These are phyloP conservation scores for Caenorhabditis sp. DNA, from an alignment of 2,888 invertebrate genomes.

Conservation along the genomic window DNA sequence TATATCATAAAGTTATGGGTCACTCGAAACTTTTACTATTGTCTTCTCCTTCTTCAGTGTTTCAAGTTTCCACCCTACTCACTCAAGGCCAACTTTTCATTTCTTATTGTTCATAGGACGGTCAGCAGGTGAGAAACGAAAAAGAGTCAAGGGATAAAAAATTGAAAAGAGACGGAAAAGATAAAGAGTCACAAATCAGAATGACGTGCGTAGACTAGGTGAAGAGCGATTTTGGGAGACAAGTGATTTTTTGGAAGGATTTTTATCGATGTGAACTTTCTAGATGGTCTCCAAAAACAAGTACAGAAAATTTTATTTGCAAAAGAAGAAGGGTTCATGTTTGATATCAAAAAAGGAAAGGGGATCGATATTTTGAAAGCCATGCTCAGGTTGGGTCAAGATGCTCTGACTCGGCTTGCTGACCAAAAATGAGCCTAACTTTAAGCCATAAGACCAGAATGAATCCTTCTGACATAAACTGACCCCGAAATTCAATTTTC, in stretches of 20 bases:
- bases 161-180: constrained; percentile 7
- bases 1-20: constrained; percentile 47
- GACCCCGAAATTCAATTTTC: too few relatives aligned
- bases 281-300: neutral
- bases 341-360: neutral
- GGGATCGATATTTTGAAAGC: too few relatives aligned
- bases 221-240: constrained; percentile 29
- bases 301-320: constrained; percentile 4
- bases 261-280: constrained; percentile 20
- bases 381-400: too few relatives aligned
- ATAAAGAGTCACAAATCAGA: constrained; percentile 49
- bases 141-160: too few relatives aligned
- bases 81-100: constrained; percentile 17
- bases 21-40: constrained; percentile 40
- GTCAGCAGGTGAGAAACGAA: constrained; percentile 53
- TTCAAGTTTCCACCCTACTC: constrained; percentile 5
- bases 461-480: too few relatives aligned
- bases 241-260: neutral
- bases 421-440: too few relatives aligned
- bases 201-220: constrained; percentile 45
- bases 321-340: neutral
- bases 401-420: too few relatives aligned
- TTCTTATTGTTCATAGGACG: constrained; percentile 13
- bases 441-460: too few relatives aligned
- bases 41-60: constrained; percentile 4